phyloP scores from a whole-genome alignment of 2,888 invertebrate species.

The Eupithecia pulchellata region DNA sequence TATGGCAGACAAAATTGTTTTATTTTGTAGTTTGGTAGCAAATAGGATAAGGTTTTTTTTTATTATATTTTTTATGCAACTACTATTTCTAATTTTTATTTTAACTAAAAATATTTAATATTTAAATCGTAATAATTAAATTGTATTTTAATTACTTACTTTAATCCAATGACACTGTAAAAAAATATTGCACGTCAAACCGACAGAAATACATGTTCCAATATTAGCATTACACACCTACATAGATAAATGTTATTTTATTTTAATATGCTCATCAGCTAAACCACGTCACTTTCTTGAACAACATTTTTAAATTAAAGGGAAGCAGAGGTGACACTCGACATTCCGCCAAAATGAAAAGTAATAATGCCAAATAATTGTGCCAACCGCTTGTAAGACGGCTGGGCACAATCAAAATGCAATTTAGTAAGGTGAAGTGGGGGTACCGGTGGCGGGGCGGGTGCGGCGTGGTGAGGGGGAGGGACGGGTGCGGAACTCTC shows the following conservation, averaged over 20 bases:
- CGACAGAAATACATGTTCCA: background rate
- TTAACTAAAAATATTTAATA: too few species aligned
- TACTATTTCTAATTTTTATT: too few species aligned
- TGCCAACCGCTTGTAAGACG: conserved; percentile 68
- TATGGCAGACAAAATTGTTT: too few species aligned
- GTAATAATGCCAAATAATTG: conserved; percentile 75
- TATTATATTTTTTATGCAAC: too few species aligned
- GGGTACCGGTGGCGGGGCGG: conserved; percentile 31
- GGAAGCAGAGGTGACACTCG: conserved; percentile 38
- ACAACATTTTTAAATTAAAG: conserved; percentile 39
- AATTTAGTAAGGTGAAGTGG: conserved; percentile 63
- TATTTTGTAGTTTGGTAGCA: too few species aligned
- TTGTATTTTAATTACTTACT: too few species aligned
- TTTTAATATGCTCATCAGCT: background rate
- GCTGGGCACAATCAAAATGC: conserved; percentile 72
- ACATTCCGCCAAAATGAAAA: conserved; percentile 61
- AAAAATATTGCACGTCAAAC: too few species aligned
- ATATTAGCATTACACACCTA: too few species aligned
- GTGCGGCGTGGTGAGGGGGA: conserved; percentile 24
- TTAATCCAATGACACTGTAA: too few species aligned
- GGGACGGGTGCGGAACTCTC: conserved; percentile 45
- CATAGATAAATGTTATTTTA: too few species aligned
- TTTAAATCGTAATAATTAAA: too few species aligned
- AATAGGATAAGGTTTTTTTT: too few species aligned
- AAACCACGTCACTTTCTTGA: background rate